Evolutionary conservation across 2,888 invertebrate genomes (phyloP), one percentile per base, ranked within the genome.

Genomic region (Drosophila quinaria): DNA sequence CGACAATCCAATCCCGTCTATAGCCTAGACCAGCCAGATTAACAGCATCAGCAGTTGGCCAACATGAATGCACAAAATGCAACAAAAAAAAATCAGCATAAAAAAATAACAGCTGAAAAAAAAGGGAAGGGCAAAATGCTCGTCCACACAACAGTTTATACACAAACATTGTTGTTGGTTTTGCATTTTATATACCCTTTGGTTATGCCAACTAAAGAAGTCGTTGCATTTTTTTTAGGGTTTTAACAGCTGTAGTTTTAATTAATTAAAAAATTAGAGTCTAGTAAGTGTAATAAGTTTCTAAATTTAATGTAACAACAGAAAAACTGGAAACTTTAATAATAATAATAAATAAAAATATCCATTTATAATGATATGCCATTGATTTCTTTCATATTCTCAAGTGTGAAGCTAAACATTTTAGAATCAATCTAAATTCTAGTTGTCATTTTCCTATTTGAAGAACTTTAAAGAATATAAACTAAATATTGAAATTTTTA

Each of bases 1-100:
- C 62, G 49, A 62, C 77, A 76, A 68, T 61, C 71, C 70, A 76
- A 69, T 73, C 68, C 72, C 60, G 67, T 70, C 64, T 59, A 65
- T 77, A 70, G 60, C 55, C 71, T 58, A 62, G 46, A 63, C 70
- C 50, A 59, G 65, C 69, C 78, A 72, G 89, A 87, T 86, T 86
- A 86, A 89, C 85, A 85, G 80, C 83, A 81, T 82, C 82, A 81
- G 75, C 75, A 72, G 75, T 75, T 66, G 84, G 55, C 70, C 81
- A 75, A 78, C 75, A 78, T 78, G 75, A 80, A 81, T 70, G 74
- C 55, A 55, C 55, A 42, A 55, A 55, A 55, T 55, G 55, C 55
- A 55, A 42, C 55, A 55, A 42, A 55, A 55, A 42, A 33, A 31
- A 65, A 37, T 52, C 2, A 41, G 17, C 9, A 17, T 29, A 37